Evolutionary conservation across 2,888 invertebrate genomes (phyloP).

Genomic region (Crepidodera aurea): DNA sequence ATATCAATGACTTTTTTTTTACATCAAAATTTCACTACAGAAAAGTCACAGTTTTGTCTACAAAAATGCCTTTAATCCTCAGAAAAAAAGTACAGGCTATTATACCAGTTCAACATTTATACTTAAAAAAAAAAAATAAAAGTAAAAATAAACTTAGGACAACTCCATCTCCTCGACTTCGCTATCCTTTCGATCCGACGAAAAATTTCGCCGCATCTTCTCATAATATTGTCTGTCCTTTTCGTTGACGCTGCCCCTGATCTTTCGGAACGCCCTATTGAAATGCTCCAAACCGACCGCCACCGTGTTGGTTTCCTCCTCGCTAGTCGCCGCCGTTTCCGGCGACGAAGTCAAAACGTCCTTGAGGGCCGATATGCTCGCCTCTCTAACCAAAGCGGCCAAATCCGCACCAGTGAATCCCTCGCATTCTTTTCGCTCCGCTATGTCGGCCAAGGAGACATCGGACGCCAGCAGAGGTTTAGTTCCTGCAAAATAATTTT

Average conservation of each 20-base stretch:
- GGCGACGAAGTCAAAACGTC: constrained; percentile 69
- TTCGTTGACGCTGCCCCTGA: constrained; percentile 86
- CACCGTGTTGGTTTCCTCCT: constrained; percentile 50
- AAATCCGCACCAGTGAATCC: constrained; percentile 96
- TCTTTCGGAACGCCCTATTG: constrained; percentile 75
- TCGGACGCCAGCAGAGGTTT: constrained; percentile 78
- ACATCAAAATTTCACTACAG: no score
- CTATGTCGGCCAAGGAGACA: constrained; percentile 78
- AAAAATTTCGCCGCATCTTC: constrained; percentile 74
- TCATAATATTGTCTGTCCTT: constrained; percentile 83
- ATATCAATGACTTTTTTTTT: no score
- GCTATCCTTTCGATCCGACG: constrained; percentile 60
- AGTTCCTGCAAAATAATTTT: constrained; percentile 70
- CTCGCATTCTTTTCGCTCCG: constrained; percentile 70
- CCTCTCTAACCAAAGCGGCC: constrained; percentile 87
- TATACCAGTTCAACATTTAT: constrained; percentile 1
- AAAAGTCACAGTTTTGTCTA: no score
- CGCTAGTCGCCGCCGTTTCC: constrained; percentile 50
- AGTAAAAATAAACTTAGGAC: constrained; percentile 21
- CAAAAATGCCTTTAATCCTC: neutral
- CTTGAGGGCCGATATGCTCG: constrained; percentile 81
- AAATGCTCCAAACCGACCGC: constrained; percentile 78
- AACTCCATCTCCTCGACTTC: constrained; percentile 41
- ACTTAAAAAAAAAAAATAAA: neutral
- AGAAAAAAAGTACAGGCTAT: neutral